phyloP scores from a whole-genome alignment of 1,140 invertebrate genomes.

The Bombus affinis region DNA sequence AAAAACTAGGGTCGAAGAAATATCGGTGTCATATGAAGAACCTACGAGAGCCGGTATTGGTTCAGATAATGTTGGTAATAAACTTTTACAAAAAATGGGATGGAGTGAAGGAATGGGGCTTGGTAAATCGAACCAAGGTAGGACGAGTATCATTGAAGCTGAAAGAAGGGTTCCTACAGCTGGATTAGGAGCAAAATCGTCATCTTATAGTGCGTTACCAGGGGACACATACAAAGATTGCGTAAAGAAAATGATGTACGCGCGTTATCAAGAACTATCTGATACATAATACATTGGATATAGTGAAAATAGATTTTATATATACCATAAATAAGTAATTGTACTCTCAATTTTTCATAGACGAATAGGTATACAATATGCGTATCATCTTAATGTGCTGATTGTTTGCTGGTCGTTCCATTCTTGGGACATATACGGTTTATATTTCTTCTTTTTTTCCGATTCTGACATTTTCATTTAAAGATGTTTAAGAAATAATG shows the following conservation, averaged over 20 bases:
- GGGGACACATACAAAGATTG: constrained; percentile 95
- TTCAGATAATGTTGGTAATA: constrained; percentile 94
- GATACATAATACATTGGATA: constrained; percentile 79
- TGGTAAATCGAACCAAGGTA: constrained; percentile 96
- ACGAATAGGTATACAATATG: constrained; percentile 48
- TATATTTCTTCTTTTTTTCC: constrained; percentile 21
- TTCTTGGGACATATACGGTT: constrained; percentile 43
- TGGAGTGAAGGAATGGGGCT: constrained; percentile 98
- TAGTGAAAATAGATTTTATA: constrained; percentile 61
- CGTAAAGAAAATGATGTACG: constrained; percentile 95
- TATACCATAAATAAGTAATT: constrained; percentile 45
- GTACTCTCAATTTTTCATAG: constrained; percentile 65
- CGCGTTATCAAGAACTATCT: constrained; percentile 90
- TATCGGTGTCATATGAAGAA: constrained; percentile 83
- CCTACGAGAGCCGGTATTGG: constrained; percentile 90
- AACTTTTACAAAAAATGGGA: constrained; percentile 98
- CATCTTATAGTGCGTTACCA: constrained; percentile 89
- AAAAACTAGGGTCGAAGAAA: constrained; percentile 83
- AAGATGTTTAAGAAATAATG: constrained; percentile 10
- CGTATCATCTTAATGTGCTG: constrained; percentile 47
- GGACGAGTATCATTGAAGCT: constrained; percentile 94
- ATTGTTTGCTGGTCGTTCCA: constrained; percentile 44
- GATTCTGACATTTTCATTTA: constrained; percentile 22
- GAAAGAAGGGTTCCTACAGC: constrained; percentile 87
- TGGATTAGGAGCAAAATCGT: constrained; percentile 89